phyloP scores from a whole-genome alignment of 2,888 invertebrate genomes.

The Punctoribates punctum region DNA sequence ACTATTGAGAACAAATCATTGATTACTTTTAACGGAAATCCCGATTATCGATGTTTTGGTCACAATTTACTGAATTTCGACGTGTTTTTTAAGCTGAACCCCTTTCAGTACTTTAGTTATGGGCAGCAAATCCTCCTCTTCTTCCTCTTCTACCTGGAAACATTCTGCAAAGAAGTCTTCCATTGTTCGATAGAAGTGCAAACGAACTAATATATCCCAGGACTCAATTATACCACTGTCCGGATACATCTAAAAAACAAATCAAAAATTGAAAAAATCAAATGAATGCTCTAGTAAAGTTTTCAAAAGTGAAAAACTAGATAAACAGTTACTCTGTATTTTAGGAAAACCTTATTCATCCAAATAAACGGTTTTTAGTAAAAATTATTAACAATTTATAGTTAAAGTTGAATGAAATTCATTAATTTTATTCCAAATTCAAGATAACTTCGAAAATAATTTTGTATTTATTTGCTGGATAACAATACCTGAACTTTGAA shows the following conservation, averaged over 20 bases:
- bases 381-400: no score
- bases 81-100: no score
- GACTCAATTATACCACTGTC: constrained; percentile 55
- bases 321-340: no score
- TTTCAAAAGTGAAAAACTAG: not conserved
- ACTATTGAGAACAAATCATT: no score
- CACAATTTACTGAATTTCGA: no score
- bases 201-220: constrained; percentile 48
- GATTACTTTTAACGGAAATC: no score
- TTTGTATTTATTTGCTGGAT: not conserved
- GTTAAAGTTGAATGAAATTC: no score
- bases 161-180: constrained; percentile 87
- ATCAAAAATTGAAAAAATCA: not conserved
- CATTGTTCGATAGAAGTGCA: constrained; percentile 87
- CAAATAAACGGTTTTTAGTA: no score
- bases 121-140: constrained; percentile 32
- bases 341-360: not conserved
- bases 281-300: not conserved
- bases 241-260: constrained; percentile 67
- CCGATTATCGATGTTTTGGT: no score
- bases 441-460: no score
- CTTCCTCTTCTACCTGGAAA: constrained; percentile 56
- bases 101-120: constrained; percentile 36
- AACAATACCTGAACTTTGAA: constrained; percentile 80
- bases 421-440: no score